Evolutionary conservation across 2,888 invertebrate genomes (phyloP).

Genomic region (Pachycephus smyrnensis): DNA sequence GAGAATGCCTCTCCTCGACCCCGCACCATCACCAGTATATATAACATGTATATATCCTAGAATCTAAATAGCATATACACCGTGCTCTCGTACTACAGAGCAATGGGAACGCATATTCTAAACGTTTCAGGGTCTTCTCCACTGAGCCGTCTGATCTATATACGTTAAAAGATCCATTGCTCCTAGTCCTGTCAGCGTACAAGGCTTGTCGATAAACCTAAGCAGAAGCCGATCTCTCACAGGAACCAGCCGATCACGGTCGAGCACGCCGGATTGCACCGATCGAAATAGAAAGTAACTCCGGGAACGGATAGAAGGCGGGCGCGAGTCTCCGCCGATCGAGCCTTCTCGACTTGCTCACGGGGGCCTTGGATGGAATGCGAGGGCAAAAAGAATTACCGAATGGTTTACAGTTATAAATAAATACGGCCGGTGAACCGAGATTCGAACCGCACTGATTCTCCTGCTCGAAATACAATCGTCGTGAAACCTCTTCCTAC

Average conservation of each 20-base stretch:
- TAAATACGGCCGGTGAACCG: slow-evolving; percentile 37
- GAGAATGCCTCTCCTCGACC: neutral
- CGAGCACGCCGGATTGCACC: slow-evolving; percentile 39
- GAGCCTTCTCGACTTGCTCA: slow-evolving; percentile 25
- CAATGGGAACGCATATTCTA: neutral
- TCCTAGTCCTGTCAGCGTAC: neutral
- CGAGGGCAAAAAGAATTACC: slow-evolving; percentile 51
- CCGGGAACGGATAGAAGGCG: slow-evolving; percentile 4
- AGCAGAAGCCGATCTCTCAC: neutral
- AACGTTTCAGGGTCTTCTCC: neutral
- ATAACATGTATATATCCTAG: neutral
- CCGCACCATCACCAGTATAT: neutral
- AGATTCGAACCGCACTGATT: neutral
- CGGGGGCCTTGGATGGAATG: slow-evolving; percentile 59
- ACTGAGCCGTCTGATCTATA: neutral
- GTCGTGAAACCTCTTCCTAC: neutral
- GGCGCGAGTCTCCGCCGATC: slow-evolving; percentile 35
- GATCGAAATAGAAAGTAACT: slow-evolving; percentile 52
- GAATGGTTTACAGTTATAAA: slow-evolving; percentile 46
- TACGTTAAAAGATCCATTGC: neutral
- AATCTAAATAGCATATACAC: neutral
- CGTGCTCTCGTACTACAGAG: neutral
- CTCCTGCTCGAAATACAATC: neutral
- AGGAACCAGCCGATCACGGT: slow-evolving; percentile 6
- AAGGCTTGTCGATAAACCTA: neutral